Percentiles rank a stretch among this genome's conserved stretches.
Evolutionary conservation across 37 sponge, comb jelly and placozoan species (phyloP).

Genomic region (Amphimedon queenslandica): DNA sequence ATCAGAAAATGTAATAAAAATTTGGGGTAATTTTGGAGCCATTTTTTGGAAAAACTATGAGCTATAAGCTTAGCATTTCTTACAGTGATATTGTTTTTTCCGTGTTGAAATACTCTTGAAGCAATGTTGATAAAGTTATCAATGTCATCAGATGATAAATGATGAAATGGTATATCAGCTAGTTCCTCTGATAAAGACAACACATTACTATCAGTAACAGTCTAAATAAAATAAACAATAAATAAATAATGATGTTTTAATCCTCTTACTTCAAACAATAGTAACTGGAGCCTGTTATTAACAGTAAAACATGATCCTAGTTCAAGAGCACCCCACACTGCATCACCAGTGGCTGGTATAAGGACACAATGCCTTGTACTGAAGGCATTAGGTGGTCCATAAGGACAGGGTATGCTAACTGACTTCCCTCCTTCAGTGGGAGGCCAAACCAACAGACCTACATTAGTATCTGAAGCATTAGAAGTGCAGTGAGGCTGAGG

Average conservation of each 20-base stretch:
- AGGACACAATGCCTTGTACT: neutral
- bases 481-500: neutral
- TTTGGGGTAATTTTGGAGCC: too few species aligned
- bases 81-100: too few species aligned
- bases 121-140: too few species aligned
- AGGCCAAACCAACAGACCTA: conserved; percentile 21
- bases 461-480: neutral
- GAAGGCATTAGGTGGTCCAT: conserved; percentile 18
- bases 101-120: too few species aligned
- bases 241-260: neutral
- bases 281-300: neutral
- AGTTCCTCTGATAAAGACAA: neutral
- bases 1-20: too few species aligned
- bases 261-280: neutral
- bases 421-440: neutral
- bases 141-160: too few species aligned
- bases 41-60: too few species aligned
- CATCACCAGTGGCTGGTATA: neutral
- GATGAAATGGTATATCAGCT: neutral
- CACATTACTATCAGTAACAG: neutral
- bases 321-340: conserved; percentile 1
- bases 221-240: neutral
- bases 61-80: too few species aligned
- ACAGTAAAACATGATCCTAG: neutral
- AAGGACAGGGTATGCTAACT: neutral